Evolutionary conservation across 2,888 invertebrate species (phyloP).

Genomic region (Ecliptopera silaceata): DNA sequence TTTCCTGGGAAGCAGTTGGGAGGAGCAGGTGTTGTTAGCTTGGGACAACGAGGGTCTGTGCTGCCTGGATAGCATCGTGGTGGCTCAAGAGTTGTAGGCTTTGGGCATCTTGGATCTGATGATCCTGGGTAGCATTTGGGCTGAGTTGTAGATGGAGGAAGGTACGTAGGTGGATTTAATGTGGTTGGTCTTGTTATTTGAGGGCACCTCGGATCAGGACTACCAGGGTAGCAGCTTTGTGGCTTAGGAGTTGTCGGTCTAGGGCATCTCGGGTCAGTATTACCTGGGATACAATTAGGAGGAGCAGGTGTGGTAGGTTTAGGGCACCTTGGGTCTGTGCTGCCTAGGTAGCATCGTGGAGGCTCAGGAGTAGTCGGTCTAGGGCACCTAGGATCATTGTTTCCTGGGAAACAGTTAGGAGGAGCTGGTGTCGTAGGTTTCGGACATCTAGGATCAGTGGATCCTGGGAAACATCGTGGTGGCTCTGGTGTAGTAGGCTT

Average conservation of each 20-base stretch:
- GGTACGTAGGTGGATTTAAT: slow-evolving; percentile 12
- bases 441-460: slow-evolving; percentile 42
- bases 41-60: slow-evolving; percentile 47
- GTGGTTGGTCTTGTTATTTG: slow-evolving; percentile 38
- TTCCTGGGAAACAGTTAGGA: slow-evolving; percentile 54
- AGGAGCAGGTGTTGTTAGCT: slow-evolving; percentile 44
- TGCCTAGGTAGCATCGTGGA: slow-evolving; percentile 42
- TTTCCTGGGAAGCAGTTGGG: slow-evolving; percentile 54
- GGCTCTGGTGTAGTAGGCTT: slow-evolving; percentile 42
- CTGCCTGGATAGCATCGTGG: slow-evolving; percentile 40
- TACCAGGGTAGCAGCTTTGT: slow-evolving; percentile 48
- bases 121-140: slow-evolving; percentile 42
- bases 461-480: slow-evolving; percentile 41
- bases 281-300: slow-evolving; percentile 43
- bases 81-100: slow-evolving; percentile 41
- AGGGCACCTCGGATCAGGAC: slow-evolving; percentile 50
- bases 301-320: slow-evolving; percentile 44
- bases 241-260: slow-evolving; percentile 31
- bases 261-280: slow-evolving; percentile 51
- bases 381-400: slow-evolving; percentile 49
- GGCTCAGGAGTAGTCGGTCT: slow-evolving; percentile 44
- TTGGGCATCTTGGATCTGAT: slow-evolving; percentile 49
- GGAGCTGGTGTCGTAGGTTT: slow-evolving; percentile 40
- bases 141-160: not conserved
- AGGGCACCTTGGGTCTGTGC: slow-evolving; percentile 47